Base-by-base conservation (phyloP, 1,140 invertebrate species). In the Euglossa dilemma region DNA sequence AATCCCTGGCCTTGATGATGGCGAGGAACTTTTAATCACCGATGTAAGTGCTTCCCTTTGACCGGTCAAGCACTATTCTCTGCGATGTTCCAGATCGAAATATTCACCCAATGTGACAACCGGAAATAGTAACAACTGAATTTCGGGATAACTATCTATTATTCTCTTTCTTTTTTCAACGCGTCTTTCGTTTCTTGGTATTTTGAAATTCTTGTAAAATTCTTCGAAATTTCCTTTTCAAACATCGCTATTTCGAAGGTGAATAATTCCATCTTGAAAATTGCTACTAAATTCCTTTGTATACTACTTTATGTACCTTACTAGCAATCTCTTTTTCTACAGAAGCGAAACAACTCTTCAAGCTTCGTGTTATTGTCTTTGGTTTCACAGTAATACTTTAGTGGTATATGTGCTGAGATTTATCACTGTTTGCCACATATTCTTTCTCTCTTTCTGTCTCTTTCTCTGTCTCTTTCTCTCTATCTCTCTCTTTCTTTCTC, bases 1-100 rank as follows among this genome's bases (percentile, higher is more conserved):
- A 90, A 99, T 99, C 93, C 97, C 99, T 91, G 97, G 97, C 94
- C 97, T 99, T 92, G 98, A 99, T 96, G 99, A 99, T 95, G 96
- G 96, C 92, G 98, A 99, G 95, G 99, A 99, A 97, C 97, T 98
- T 95, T 93, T 94, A 91, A 94, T 98, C 91, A 99, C 98, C 89
- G 98, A 99, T 95, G 98, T 99, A 98, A 98, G 97, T 97, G 93
- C 93, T 93, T 92, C 66, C 86, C 25, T 75, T 57, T 77, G 77
- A 87, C 82, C 76, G 86, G 86, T 69, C 57, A 45, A 71, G 70
- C 74, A 64, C 70, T 59, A 7, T 82, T 76, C 45, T 61, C 0
- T 2, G 20, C 64, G 7, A 59, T 61, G 1, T 64, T 64, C 81
- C 18, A 56, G 63, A 47, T 56, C 6, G 64, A 80, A 73, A 59